Evolutionary conservation across 2,888 invertebrate species (phyloP).

Genomic region (Nebria salina): DNA sequence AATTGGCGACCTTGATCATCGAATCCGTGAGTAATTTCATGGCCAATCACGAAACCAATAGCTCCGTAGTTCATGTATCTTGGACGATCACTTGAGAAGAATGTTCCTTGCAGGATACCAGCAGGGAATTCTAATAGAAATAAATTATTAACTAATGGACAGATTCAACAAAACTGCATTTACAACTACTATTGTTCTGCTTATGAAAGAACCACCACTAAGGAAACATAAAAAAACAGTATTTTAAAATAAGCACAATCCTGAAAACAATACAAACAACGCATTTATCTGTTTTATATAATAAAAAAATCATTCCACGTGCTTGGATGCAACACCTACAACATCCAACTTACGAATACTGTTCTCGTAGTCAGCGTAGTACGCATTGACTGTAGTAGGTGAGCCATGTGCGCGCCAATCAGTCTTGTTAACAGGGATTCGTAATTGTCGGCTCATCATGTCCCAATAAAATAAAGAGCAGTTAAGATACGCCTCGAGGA

Average conservation of each 20-base stretch:
- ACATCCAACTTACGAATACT: conserved; percentile 64
- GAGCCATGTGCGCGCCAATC: conserved; percentile 66
- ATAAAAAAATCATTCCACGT: not conserved
- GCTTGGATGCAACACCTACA: conserved; percentile 13
- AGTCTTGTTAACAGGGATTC: conserved; percentile 65
- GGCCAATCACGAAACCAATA: conserved; percentile 91
- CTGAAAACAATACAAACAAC: not conserved
- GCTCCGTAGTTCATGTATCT: conserved; percentile 93
- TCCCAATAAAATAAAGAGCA: conserved; percentile 65
- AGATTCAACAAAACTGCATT: not conserved
- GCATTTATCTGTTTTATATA: not conserved
- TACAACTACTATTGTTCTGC: not conserved
- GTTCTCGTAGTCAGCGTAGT: conserved; percentile 66
- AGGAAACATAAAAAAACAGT: no score
- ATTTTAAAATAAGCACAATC: not conserved
- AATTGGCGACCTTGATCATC: conserved; percentile 93
- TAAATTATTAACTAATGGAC: conserved; percentile 20
- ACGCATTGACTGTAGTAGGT: conserved; percentile 67
- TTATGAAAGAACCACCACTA: no score
- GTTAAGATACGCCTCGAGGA: conserved; percentile 64
- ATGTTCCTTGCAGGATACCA: conserved; percentile 90
- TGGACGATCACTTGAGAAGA: conserved; percentile 89
- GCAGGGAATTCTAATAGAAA: conserved; percentile 84
- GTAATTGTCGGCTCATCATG: conserved; percentile 63
- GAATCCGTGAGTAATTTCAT: conserved; percentile 92